Conservation (phyloP, 2,888 invertebrate species). For the Chaetogeoica ovagalla region DNA sequence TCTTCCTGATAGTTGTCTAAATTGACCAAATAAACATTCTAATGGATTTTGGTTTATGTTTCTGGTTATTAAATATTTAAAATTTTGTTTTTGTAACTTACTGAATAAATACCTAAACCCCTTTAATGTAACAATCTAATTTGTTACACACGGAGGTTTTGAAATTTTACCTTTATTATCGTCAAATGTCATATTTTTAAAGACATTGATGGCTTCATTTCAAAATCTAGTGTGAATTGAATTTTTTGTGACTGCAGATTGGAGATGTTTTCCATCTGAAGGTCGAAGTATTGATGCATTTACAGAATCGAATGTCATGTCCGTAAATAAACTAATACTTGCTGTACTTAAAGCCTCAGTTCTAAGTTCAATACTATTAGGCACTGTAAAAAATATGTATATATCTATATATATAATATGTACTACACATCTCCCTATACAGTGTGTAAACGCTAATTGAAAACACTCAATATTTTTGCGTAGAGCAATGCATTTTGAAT, state of each 20-base stretch:
- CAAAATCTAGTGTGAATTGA: not conserved
- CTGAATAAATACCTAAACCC: not conserved
- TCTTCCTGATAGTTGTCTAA: not conserved
- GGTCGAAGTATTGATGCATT: not conserved
- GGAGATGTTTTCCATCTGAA: not conserved
- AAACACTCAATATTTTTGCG: too few species aligned
- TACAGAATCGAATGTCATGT: slow-evolving; percentile 3
- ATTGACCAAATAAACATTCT: not conserved
- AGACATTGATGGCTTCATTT: not conserved
- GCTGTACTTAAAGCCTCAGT: not conserved
- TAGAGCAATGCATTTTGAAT: too few species aligned
- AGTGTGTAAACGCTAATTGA: too few species aligned
- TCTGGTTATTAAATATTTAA: not conserved
- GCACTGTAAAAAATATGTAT: too few species aligned
- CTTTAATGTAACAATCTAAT: slow-evolving; percentile 1
- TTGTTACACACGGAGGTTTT: not conserved
- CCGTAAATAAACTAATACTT: slow-evolving; percentile 2
- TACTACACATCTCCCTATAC: too few species aligned
- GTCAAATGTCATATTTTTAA: not conserved
- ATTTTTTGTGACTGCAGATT: not conserved
- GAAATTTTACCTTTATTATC: slow-evolving; percentile 2
- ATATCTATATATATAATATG: too few species aligned
- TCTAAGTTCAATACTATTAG: not conserved
- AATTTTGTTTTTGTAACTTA: not conserved
- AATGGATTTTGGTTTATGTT: not conserved